These are phyloP conservation scores for Agonopterix arenella DNA, from an alignment of 2,888 invertebrate genomes.

Conservation along the genomic window DNA sequence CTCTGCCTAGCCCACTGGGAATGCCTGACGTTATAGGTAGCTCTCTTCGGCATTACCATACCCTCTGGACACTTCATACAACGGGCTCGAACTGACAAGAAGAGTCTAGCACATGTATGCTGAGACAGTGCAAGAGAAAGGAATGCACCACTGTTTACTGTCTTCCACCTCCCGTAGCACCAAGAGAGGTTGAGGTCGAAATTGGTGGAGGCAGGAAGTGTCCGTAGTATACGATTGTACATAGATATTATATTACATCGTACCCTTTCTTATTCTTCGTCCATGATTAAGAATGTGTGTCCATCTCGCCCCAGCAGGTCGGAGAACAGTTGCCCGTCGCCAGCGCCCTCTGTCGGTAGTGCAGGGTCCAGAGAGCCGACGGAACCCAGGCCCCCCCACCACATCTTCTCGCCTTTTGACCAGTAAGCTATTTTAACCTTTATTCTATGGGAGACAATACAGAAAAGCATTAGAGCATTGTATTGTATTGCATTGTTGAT, in stretches of 20 bases:
- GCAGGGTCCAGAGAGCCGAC: conserved; percentile 73
- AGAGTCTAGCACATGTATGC: too few relatives aligned
- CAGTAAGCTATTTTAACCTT: conserved; percentile 46
- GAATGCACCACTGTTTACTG: too few relatives aligned
- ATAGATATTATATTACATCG: background rate
- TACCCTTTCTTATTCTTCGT: background rate
- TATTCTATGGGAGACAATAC: background rate
- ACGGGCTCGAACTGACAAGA: too few relatives aligned
- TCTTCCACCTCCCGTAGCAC: too few relatives aligned
- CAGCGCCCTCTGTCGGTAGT: conserved; percentile 67
- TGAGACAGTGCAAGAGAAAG: too few relatives aligned
- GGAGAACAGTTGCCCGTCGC: conserved; percentile 59
- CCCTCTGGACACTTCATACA: too few relatives aligned
- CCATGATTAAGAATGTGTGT: background rate
- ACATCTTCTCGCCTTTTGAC: conserved; percentile 80
- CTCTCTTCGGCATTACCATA: too few relatives aligned
- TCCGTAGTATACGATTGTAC: background rate
- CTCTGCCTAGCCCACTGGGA: too few relatives aligned
- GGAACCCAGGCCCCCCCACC: conserved; percentile 79
- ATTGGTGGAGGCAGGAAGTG: background rate
- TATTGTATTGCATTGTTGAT: too few relatives aligned
- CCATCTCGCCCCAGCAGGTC: conserved; percentile 31
- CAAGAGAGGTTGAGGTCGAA: too few relatives aligned
- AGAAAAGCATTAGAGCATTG: background rate
- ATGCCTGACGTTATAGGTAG: too few relatives aligned